Base-by-base conservation (phyloP, 92 coral and sea anemone genomes). In the Epizoanthus stellaris region DNA sequence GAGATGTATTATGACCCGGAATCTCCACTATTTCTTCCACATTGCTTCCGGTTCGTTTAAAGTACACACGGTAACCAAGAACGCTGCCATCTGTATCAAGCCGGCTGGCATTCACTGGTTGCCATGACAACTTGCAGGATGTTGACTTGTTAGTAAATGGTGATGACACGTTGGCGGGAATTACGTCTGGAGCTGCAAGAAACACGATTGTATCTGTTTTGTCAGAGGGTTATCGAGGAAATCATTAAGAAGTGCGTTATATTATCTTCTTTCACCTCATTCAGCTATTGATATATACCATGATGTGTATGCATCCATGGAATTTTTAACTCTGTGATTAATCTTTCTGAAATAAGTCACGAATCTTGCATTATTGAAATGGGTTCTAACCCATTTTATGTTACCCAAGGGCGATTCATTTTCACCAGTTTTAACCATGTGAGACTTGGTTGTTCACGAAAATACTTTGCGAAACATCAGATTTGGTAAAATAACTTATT, bases 31-130 rank as follows among this genome's bases (percentile, higher is more conserved):
- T 12, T 3, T 38, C 42, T 38, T 68, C 45, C 73, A 38, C 52
- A 14, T 11, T 38, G 21, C 73, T 38, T 68, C 73, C 52, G 19
- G 3, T 13, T 34, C 14, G 73, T 17, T 15, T 68, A 68, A 1
- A 68, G 30, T 68, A 68, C 3, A 68, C 49, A 15, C 73, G 73
- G 73, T 68, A 68, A 34, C 73, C 73, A 38, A 68, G 49, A 68
- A 68, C 20, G 14, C 8, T 4, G 72, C 72, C 19, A 34, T 67
- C 45, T 14, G 49, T 43, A 68, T 15, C 52, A 5, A 3, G 3
- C 17, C 13, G 47, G 20, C 21, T 68, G n/a, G 11, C 9, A 13
- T 68, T 68, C 49, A 68, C 73, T 12, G 73, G 73, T 38, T 68
- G 73, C 73, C 73, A 68, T 38, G 30, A 43, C 11, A 68, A 68